Conservation (phyloP, 1,140 invertebrate species). For the Conopomorpha cramerella region DNA sequence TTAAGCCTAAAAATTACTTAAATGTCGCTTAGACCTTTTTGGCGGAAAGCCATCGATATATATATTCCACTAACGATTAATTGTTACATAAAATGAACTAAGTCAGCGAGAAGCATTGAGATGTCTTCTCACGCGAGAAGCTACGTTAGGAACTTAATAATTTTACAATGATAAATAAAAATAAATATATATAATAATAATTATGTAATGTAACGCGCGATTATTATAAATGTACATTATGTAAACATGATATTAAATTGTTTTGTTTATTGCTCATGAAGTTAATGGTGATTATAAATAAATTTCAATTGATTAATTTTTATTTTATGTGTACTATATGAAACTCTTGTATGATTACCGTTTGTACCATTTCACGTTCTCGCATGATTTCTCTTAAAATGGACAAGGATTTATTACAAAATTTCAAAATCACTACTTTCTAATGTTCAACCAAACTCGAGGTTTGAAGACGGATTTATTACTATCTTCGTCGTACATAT, state of each 20-base stretch:
- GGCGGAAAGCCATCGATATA: slow-evolving; percentile 13
- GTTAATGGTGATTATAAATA: neutral
- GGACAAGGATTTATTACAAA: neutral
- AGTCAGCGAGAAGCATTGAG: slow-evolving; percentile 17
- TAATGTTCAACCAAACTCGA: too few relatives aligned
- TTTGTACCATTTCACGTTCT: neutral
- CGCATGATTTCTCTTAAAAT: neutral
- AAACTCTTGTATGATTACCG: too few relatives aligned
- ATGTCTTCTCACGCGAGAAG: slow-evolving; percentile 34
- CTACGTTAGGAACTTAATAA: slow-evolving; percentile 58
- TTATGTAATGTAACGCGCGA: slow-evolving; percentile 11
- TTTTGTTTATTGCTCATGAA: too few relatives aligned
- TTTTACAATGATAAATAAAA: slow-evolving; percentile 48
- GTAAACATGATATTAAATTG: neutral
- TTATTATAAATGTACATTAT: neutral
- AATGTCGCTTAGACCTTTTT: too few relatives aligned
- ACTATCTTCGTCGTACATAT: too few relatives aligned
- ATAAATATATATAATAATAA: slow-evolving; percentile 24
- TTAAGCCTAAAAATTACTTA: too few relatives aligned
- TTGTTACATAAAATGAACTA: slow-evolving; percentile 15
- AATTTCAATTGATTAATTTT: neutral
- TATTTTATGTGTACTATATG: too few relatives aligned
- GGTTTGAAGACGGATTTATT: too few relatives aligned
- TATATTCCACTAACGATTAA: slow-evolving; percentile 12
- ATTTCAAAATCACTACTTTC: too few relatives aligned